Conservation (phyloP, 1,140 invertebrate species). For the Pachypsylla venusta region DNA sequence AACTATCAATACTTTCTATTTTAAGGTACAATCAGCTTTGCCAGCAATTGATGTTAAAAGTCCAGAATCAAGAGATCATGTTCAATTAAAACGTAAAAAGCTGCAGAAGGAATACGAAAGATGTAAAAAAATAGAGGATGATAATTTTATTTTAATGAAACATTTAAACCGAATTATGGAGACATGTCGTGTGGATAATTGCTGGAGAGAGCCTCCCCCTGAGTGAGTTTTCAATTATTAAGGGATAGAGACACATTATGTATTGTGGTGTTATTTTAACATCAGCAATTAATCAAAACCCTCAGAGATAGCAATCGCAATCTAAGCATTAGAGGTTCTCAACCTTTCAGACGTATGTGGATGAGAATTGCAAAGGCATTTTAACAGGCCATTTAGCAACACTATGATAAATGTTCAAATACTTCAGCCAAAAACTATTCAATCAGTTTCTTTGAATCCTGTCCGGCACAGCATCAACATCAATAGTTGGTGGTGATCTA, state of each 20-base stretch:
- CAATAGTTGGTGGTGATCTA: no score
- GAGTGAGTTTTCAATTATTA: slow-evolving; percentile 29
- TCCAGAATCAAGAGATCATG: slow-evolving; percentile 36
- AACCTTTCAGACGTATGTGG: no score
- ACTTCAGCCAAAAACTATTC: no score
- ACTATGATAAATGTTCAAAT: no score
- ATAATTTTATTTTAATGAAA: slow-evolving; percentile 40
- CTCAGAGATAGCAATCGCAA: not conserved
- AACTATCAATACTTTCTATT: no score
- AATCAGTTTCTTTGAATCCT: no score
- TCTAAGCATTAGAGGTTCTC: no score
- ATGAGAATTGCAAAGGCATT: no score
- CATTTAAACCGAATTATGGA: slow-evolving; percentile 36
- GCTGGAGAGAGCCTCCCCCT: slow-evolving; percentile 36
- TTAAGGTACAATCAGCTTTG: slow-evolving; percentile 38
- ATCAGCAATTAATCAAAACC: not conserved
- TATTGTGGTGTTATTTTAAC: not conserved
- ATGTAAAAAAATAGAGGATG: slow-evolving; percentile 33
- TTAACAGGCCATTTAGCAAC: no score
- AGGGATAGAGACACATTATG: not conserved
- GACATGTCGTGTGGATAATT: slow-evolving; percentile 38
- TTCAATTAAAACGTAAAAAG: slow-evolving; percentile 39
- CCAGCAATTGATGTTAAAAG: slow-evolving; percentile 38
- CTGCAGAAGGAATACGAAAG: slow-evolving; percentile 39
- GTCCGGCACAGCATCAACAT: no score